Evolutionary conservation across 2,113 vertebrate species (phyloP).

Genomic region (Melanotaenia duboulayi): DNA sequence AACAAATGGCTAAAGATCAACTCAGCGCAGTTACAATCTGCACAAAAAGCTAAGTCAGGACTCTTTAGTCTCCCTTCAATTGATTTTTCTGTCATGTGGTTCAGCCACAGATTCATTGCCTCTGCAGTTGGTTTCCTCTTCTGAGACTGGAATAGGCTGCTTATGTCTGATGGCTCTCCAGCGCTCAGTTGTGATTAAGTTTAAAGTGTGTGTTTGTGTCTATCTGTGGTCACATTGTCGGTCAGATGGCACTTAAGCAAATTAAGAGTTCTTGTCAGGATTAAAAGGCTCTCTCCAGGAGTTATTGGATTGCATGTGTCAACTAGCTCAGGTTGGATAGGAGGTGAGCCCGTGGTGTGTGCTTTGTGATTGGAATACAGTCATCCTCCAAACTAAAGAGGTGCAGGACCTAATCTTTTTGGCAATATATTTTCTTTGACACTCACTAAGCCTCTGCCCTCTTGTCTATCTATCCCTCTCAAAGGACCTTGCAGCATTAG

Average conservation of each 20-base stretch:
- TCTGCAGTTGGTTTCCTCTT: slow-evolving; percentile 63
- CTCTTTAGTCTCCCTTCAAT: slow-evolving; percentile 46
- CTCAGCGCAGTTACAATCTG: slow-evolving; percentile 41
- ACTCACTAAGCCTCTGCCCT: background rate
- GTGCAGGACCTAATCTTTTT: background rate
- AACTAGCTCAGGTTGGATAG: slow-evolving; percentile 33
- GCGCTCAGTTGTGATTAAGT: slow-evolving; percentile 70
- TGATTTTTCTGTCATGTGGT: slow-evolving; percentile 61
- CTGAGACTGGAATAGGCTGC: slow-evolving; percentile 39
- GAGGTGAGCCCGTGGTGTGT: slow-evolving; percentile 18
- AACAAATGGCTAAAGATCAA: slow-evolving; percentile 38
- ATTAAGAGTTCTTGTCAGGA: slow-evolving; percentile 74
- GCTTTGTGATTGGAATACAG: slow-evolving; percentile 18
- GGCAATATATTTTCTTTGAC: background rate
- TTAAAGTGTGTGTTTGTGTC: slow-evolving; percentile 35
- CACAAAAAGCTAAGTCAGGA: slow-evolving; percentile 67
- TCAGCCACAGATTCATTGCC: slow-evolving; percentile 58
- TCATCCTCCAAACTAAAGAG: background rate
- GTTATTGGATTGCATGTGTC: slow-evolving; percentile 62
- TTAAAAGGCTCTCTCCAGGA: slow-evolving; percentile 54
- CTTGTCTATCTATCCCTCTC: background rate
- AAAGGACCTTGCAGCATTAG: slow-evolving; percentile 38
- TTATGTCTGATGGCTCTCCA: slow-evolving; percentile 40
- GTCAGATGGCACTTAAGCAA: slow-evolving; percentile 77
- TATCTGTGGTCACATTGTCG: slow-evolving; percentile 26